Percentiles rank a stretch among this genome's conserved stretches.
These are phyloP conservation scores for Collichthys lucidus DNA, from an alignment of 2,113 vertebrate genomes.

Conservation along the genomic window DNA sequence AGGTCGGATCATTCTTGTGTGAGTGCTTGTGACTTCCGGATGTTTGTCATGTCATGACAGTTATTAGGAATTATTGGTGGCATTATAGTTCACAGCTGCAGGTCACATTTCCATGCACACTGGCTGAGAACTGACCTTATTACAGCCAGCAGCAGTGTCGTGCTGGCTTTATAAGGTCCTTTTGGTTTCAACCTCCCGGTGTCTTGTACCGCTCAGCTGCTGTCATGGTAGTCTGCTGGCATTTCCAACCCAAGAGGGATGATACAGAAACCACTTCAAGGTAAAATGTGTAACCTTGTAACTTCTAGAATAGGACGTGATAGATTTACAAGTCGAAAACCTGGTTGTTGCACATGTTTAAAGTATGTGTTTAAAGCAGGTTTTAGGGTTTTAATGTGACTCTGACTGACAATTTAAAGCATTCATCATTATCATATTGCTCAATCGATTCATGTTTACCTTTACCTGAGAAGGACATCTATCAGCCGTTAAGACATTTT, in stretches of 20 bases:
- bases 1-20: neutral
- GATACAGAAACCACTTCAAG: slow-evolving; percentile 10
- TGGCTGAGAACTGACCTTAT: slow-evolving; percentile 55
- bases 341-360: neutral
- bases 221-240: slow-evolving; percentile 39
- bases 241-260: slow-evolving; percentile 35
- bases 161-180: slow-evolving; percentile 35
- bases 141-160: slow-evolving; percentile 39
- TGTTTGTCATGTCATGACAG: slow-evolving; percentile 5
- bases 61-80: slow-evolving; percentile 21
- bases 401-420: too few species aligned
- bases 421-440: too few species aligned
- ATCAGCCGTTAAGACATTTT: too few species aligned
- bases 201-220: slow-evolving; percentile 39
- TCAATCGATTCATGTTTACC: too few species aligned
- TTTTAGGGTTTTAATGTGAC: neutral
- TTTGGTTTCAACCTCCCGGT: slow-evolving; percentile 22
- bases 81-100: slow-evolving; percentile 28
- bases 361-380: neutral
- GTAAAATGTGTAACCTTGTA: slow-evolving; percentile 22
- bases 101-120: slow-evolving; percentile 18
- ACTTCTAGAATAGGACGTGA: neutral
- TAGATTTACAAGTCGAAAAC: neutral
- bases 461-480: too few species aligned
- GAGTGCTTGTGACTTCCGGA: neutral